Evolutionary conservation across 2,888 invertebrate species (phyloP), one percentile per base, ranked within the genome.

Genomic region (Macrosoma leucophasiata): DNA sequence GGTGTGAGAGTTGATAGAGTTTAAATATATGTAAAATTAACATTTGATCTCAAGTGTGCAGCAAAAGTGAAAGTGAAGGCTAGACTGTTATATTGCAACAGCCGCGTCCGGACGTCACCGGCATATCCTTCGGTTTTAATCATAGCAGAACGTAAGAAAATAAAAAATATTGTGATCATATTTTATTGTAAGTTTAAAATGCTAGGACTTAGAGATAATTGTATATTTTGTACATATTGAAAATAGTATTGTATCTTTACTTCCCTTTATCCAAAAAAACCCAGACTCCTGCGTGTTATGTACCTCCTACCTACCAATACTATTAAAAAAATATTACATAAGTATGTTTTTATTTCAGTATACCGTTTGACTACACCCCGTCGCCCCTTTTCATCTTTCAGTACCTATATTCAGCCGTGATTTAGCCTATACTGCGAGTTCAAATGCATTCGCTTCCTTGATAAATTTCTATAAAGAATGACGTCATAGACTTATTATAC

Each of bases 271-370:
- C 79, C 84, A 75, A 79, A 76, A 77, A 21, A 67, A 73, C 78
- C 84, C 82, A 82, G 78, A 78, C 70, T 78, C 79, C 79, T 82
- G 85, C 77, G 84, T 85, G 85, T 84, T 84, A 85, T 84, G 82
- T 84, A 84, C 84, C 82, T 84, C 84, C 79, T 85, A 84, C 84
- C 84, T 84, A 85, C 84, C 84, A 85, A 84, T 85, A 85, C 84
- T 84, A 85, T 85, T 85, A 84, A 84, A 85, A 81, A 82, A 84
- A 82, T 81, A 84, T 82, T 84, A 84, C 81, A 79, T 75, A 75
- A 59, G 55, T 32, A 46, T 51, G 55, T 58, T 61, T 64, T 68
- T 58, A 53, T 57, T 54, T 50, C 34, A n/a, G n/a, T n/a, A n/a
- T n/a, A n/a, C n/a, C n/a, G n/a, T n/a, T n/a, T n/a, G n/a, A n/a